Evolutionary conservation across 2,797 vertebrate species (phyloP), one percentile per base, ranked within the genome.

Genomic region (Ctenopoma multispine): DNA sequence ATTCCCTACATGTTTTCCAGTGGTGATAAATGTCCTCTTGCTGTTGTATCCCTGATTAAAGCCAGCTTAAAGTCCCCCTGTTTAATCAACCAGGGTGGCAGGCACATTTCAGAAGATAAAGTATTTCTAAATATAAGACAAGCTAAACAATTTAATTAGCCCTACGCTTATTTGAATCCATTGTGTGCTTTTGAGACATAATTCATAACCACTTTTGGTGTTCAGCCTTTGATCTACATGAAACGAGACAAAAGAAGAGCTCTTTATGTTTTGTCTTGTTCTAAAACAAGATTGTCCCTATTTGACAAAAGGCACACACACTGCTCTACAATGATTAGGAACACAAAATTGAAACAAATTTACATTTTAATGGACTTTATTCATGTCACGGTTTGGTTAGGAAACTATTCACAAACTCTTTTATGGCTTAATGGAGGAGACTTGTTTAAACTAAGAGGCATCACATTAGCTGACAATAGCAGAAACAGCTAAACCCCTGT

Each of bases 71-170:
- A 62, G 56, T 36, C 57, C 31, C 12, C 5, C 12, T 15, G 53
- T 41, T 69, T 69, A 64, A 63, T 85, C 56, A 75, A 49, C n/a
- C 63, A 15, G 31, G 40, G 48, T 34, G 41, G 29, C 57, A 40
- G 50, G 17, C 60, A 34, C 54, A 40, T 77, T 84, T 70, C 54
- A 63, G 24, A 48, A 69, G 68, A 80, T 69, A 50, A 72, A 56
- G 12, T 50, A 46, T 68, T 63, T 34, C 58, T 61, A 50, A 69
- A 70, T 63, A 66, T 53, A 34, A 56, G 61, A 72, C 40, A 51
- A 61, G 49, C 56, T 46, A 51, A 77, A 83, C 60, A 64, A 50
- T 82, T 73, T 68, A 72, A 83, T 71, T 76, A 77, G 61, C 34
- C 79, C 64, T 48, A 27, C 20, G 69, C 77, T 69, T 79, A 61